Evolutionary conservation across 2,888 invertebrate species (phyloP).

Genomic region (Ennomos erosarius): DNA sequence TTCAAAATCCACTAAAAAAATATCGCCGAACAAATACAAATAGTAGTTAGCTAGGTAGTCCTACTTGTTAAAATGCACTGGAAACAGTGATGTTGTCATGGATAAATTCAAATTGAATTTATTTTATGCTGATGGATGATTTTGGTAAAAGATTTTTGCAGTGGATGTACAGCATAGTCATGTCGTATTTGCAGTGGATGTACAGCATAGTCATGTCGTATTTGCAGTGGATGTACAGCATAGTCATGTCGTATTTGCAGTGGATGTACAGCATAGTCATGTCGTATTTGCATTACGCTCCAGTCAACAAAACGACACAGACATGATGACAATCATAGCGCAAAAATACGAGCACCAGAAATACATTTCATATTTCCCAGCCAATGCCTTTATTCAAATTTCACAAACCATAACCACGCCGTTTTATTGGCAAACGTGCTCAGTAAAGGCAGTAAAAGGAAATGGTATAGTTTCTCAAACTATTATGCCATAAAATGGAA

Average conservation of each 20-base stretch:
- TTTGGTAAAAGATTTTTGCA: slow-evolving; percentile 10
- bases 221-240: slow-evolving; percentile 7
- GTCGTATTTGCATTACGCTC: slow-evolving; percentile 8
- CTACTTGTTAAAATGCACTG: slow-evolving; percentile 12
- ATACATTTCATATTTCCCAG: slow-evolving; percentile 9
- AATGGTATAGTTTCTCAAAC: slow-evolving; percentile 37
- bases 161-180: slow-evolving; percentile 5
- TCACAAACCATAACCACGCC: slow-evolving; percentile 25
- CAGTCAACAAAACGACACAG: slow-evolving; percentile 13
- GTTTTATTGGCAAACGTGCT: slow-evolving; percentile 27
- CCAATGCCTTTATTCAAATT: slow-evolving; percentile 20
- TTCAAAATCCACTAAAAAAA: slow-evolving; percentile 30
- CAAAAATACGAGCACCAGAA: slow-evolving; percentile 1
- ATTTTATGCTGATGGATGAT: slow-evolving; percentile 11
- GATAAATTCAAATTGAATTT: neutral
- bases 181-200: slow-evolving; percentile 10
- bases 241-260: slow-evolving; percentile 7
- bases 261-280: slow-evolving; percentile 6
- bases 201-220: slow-evolving; percentile 5
- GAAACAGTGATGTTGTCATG: slow-evolving; percentile 5
- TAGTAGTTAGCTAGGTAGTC: slow-evolving; percentile 5
- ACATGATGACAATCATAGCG: neutral
- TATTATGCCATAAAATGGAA: slow-evolving; percentile 36
- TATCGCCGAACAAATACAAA: slow-evolving; percentile 29
- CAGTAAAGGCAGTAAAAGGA: slow-evolving; percentile 33